Base-by-base conservation (phyloP, 2,797 vertebrate species). In the Melanotaenia boesemani region DNA sequence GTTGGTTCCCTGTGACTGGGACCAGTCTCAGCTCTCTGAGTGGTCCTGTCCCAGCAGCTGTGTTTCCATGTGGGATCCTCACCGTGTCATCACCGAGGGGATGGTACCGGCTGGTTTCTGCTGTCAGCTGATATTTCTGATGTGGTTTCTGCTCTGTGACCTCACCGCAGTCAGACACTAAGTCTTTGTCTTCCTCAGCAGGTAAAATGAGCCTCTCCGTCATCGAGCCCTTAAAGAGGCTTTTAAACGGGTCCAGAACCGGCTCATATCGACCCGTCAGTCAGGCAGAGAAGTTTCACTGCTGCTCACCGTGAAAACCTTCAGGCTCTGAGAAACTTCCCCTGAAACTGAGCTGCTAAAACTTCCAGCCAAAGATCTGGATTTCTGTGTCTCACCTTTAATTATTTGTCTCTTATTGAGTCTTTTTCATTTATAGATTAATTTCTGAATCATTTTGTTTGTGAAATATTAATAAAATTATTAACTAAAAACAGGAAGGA, bases 141-240 rank as follows among this genome's bases (percentile, higher is more conserved):
- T 28, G 46, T 41, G 68, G 34, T 39, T 37, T 37, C n/a, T 16
- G 56, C 50, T 71, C 69, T 55, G 3, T 46, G 67, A 71, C 30
- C 26, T 77, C 68, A 60, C 37, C 9, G 54, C 55, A 7, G n/a
- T n/a, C 11, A 30, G 46, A 73, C 70, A 63, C 66, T 18, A 55
- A 54, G 9, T 28, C 70, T 74, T 66, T 74, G 77, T 74, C 37
- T 56, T 6, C 50, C 16, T 26, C 54, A 26, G 59, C 18, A 32
- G 34, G 32, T 63, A 15, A 70, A 74, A 62, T 4, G 24, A 74
- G 62, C 57, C 55, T 1, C 12, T 70, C 77, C 56, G 70, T 74
- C 71, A 63, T 28, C 63, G 41, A 24, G 55, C 54, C 65, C 76
- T 72, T 67, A 39, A 72, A 32, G 68, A 56, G 44, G 64, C 64